phyloP scores from a whole-genome alignment of 2,797 vertebrate species.

The Rhinella marina region DNA sequence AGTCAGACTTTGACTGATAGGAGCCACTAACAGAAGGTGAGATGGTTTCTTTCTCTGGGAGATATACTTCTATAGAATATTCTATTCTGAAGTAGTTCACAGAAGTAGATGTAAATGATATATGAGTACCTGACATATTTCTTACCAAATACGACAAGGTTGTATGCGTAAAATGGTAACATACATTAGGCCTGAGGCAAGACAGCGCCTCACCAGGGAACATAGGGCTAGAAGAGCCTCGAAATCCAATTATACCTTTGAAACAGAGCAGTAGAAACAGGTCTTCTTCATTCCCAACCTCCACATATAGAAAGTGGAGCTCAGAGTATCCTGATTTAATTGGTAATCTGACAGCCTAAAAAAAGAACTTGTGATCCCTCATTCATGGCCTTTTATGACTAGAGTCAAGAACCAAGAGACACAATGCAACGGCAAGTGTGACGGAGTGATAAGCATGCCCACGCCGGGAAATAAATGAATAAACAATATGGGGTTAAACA shows the following conservation, averaged over 20 bases:
- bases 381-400: slow-evolving; percentile 35
- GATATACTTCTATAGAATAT: background rate
- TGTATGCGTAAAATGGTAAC: slow-evolving; percentile 2
- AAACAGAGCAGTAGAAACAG: slow-evolving; percentile 21
- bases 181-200: slow-evolving; percentile 22
- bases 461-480: slow-evolving; percentile 13
- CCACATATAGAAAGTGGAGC: slow-evolving; percentile 1
- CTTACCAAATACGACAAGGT: background rate
- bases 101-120: background rate
- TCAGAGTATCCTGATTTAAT: slow-evolving; percentile 46
- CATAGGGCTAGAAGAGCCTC: background rate
- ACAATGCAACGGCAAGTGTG: background rate
- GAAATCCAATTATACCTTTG: slow-evolving; percentile 46
- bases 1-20: too few relatives aligned
- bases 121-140: background rate
- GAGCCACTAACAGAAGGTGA: too few relatives aligned
- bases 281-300: slow-evolving; percentile 1
- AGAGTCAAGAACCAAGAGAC: background rate
- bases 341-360: slow-evolving; percentile 29
- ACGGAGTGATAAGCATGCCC: background rate
- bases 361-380: background rate
- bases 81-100: background rate
- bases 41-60: too few relatives aligned
- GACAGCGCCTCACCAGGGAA: slow-evolving; percentile 17
- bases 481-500: background rate